Conservation (phyloP, 2,113 vertebrate genomes). For the Mystacornis crossleyi region DNA sequence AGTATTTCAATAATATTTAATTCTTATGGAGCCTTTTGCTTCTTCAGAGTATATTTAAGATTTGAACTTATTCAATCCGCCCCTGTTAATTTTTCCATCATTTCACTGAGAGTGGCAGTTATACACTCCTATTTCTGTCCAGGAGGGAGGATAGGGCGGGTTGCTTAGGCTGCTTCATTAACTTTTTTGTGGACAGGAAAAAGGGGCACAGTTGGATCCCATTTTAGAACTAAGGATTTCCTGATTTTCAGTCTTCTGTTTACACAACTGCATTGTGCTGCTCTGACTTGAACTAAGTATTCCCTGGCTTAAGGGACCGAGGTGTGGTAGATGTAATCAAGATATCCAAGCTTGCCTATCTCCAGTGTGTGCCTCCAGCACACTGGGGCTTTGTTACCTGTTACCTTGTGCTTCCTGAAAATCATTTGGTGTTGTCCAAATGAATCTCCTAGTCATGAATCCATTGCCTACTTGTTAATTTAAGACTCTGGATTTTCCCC, state of each 20-base stretch:
- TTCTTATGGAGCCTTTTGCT: not conserved
- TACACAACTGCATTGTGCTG: constrained; percentile 24
- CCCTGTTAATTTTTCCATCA: not conserved
- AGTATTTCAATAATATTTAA: not conserved
- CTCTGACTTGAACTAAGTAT: not conserved
- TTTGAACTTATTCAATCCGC: not conserved
- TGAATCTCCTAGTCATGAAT: not conserved
- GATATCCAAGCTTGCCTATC: not conserved
- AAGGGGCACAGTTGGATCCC: constrained; percentile 42
- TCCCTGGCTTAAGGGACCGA: not conserved
- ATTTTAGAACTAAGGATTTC: constrained; percentile 45
- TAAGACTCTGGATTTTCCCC: not conserved
- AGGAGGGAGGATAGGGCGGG: not conserved
- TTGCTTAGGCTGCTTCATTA: constrained; percentile 35
- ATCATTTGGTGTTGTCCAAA: not conserved
- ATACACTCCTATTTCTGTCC: not conserved
- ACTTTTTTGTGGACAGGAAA: constrained; percentile 42
- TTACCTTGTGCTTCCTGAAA: not conserved
- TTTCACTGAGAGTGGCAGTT: not conserved
- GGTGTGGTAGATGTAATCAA: not conserved
- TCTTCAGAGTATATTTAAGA: not conserved
- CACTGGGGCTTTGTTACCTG: not conserved
- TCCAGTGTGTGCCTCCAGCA: not conserved
- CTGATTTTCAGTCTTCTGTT: constrained; percentile 29
- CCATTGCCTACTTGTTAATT: not conserved